Percentiles rank a stretch among this genome's conserved stretches.
Evolutionary conservation across 2,888 invertebrate genomes (phyloP).

Genomic region (Scelioninae gen. 2): DNA sequence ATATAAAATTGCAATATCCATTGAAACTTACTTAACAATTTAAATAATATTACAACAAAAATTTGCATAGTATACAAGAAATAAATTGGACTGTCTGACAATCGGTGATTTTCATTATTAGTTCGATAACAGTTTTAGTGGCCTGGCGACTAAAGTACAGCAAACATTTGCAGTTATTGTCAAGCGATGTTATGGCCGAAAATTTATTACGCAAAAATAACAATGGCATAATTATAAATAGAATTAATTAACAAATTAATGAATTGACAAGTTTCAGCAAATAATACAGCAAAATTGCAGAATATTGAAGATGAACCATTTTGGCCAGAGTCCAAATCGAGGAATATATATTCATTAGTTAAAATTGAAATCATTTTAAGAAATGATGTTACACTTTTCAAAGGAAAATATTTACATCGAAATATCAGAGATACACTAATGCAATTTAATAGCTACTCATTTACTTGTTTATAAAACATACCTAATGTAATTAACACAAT

Average conservation of each 20-base stretch:
- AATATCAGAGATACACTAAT: not conserved
- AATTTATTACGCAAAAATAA: constrained; percentile 33
- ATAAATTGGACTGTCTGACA: not conserved
- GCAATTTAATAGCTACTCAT: too few species aligned
- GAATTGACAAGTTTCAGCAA: constrained; percentile 37
- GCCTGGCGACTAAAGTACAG: constrained; percentile 20
- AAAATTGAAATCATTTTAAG: constrained; percentile 55
- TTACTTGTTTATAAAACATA: too few species aligned
- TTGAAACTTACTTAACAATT: too few species aligned
- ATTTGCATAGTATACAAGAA: too few species aligned
- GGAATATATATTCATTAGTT: constrained; percentile 51
- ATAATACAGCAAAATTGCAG: constrained; percentile 29
- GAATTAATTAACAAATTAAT: constrained; percentile 44
- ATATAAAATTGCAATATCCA: too few species aligned
- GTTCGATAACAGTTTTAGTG: constrained; percentile 32
- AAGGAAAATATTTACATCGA: constrained; percentile 35
- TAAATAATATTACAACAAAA: too few species aligned
- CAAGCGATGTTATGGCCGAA: not conserved
- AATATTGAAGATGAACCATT: constrained; percentile 27
- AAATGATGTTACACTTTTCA: constrained; percentile 46
- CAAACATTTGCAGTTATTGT: constrained; percentile 16
- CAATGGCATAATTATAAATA: constrained; percentile 28
- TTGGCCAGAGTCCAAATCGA: constrained; percentile 46
- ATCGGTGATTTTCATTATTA: constrained; percentile 18
- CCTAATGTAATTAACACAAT: too few species aligned